Conservation (phyloP, 2,888 invertebrate species). For the Dynastes grantii region DNA sequence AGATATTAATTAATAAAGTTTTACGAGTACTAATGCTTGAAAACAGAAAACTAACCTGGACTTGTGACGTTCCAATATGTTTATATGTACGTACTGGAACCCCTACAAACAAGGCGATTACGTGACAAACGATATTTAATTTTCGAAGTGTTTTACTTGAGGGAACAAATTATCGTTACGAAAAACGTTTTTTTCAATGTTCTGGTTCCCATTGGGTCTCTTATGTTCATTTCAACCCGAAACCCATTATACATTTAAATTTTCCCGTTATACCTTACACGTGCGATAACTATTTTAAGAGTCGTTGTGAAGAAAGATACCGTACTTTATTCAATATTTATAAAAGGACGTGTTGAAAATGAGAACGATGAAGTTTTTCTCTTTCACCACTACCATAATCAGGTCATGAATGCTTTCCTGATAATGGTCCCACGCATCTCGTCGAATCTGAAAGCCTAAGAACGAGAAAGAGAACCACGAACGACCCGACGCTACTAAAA, state of each 20-base stretch:
- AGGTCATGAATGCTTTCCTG: slow-evolving; percentile 31
- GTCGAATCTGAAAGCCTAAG: slow-evolving; percentile 12
- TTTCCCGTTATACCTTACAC: neutral
- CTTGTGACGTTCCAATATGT: no score
- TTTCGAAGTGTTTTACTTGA: no score
- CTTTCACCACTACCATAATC: slow-evolving; percentile 14
- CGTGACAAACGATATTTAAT: no score
- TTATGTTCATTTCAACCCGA: no score
- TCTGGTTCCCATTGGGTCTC: no score
- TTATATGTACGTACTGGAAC: no score
- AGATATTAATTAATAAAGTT: no score
- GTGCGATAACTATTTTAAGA: neutral
- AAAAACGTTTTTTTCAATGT: no score
- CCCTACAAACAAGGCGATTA: no score
- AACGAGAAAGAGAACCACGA: slow-evolving; percentile 21
- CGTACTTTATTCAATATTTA: slow-evolving; percentile 33
- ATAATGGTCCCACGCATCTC: slow-evolving; percentile 21
- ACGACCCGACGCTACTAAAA: neutral
- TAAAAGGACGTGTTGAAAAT: slow-evolving; percentile 35
- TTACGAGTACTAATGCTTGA: no score
- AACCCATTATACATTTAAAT: neutral
- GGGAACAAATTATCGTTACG: no score
- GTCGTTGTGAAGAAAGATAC: neutral
- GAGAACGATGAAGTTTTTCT: slow-evolving; percentile 26
- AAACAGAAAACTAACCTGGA: no score